These are phyloP conservation scores for Rhegmatorhina hoffmannsi DNA, from an alignment of 2,113 vertebrate genomes.

Conservation along the genomic window DNA sequence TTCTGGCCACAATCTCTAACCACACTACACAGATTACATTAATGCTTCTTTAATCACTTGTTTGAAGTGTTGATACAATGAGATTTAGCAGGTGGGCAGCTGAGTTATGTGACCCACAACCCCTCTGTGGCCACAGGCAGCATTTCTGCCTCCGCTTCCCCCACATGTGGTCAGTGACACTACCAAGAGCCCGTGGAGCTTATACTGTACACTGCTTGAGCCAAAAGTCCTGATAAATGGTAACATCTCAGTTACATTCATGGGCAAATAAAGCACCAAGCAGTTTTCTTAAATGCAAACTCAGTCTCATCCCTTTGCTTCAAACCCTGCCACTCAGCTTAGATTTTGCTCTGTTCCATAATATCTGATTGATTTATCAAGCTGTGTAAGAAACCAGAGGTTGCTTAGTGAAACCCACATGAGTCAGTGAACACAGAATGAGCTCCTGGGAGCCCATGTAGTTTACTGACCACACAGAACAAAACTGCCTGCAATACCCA, in stretches of 20 bases:
- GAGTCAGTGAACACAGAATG: not conserved
- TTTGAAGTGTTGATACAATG: not conserved
- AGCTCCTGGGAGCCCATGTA: not conserved
- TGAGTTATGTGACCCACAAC: not conserved
- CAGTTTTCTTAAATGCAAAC: not conserved
- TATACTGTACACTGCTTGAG: fast-evolving
- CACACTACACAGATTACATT: not conserved
- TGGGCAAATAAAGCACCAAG: not conserved
- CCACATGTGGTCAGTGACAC: not conserved
- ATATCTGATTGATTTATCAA: not conserved
- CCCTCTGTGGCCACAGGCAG: not conserved
- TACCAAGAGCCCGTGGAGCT: not conserved
- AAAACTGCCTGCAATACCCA: not conserved
- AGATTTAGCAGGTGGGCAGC: not conserved
- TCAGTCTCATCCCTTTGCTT: not conserved
- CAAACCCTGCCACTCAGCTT: not conserved
- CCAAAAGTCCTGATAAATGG: not conserved
- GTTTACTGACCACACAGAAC: not conserved
- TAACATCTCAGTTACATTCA: not conserved
- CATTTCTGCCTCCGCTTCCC: not conserved
- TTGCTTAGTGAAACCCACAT: not conserved
- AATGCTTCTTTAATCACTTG: not conserved
- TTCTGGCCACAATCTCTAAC: not conserved
- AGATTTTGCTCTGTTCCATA: not conserved
- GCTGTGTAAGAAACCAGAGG: slow-evolving; percentile 15